Evolutionary conservation across 2,113 vertebrate genomes (phyloP).

Genomic region (Cyanocitta stelleri): DNA sequence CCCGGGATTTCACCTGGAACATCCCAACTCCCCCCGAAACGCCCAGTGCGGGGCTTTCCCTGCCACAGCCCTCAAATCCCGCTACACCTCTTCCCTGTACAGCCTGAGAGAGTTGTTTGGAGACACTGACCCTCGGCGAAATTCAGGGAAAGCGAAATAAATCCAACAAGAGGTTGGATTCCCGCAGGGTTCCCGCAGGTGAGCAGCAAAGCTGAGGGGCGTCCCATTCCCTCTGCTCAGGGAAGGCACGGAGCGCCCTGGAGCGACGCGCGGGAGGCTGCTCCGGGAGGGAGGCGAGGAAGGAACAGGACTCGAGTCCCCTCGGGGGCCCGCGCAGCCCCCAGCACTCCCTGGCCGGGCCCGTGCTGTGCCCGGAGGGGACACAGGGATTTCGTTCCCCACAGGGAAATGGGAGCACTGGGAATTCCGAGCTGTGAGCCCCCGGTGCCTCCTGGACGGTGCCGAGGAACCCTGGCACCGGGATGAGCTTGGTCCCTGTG

Average conservation of each 20-base stretch:
- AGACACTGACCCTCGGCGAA: fast-evolving
- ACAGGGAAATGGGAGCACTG: fast-evolving
- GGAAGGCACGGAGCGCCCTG: fast-evolving
- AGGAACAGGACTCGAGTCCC: neutral
- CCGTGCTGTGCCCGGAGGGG: fast-evolving
- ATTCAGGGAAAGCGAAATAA: neutral
- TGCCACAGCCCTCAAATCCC: neutral
- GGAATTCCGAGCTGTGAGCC: neutral
- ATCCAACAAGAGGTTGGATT: fast-evolving
- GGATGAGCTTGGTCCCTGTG: fast-evolving
- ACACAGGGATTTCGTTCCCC: fast-evolving
- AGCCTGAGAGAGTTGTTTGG: fast-evolving
- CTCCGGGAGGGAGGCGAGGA: neutral
- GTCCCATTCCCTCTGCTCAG: fast-evolving
- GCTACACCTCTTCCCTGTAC: fast-evolving
- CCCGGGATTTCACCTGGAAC: neutral
- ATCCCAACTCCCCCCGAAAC: fast-evolving
- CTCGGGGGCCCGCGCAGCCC: neutral
- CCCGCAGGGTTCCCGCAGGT: fast-evolving
- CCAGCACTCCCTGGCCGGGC: fast-evolving
- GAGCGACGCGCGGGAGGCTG: neutral
- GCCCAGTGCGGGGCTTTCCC: fast-evolving
- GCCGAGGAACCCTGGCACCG: fast-evolving
- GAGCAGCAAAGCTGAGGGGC: fast-evolving
- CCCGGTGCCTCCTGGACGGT: fast-evolving